Percentiles rank a stretch among this genome's conserved stretches.
Conservation (phyloP, 2,888 invertebrate genomes). For the Halictus quadricinctus region DNA sequence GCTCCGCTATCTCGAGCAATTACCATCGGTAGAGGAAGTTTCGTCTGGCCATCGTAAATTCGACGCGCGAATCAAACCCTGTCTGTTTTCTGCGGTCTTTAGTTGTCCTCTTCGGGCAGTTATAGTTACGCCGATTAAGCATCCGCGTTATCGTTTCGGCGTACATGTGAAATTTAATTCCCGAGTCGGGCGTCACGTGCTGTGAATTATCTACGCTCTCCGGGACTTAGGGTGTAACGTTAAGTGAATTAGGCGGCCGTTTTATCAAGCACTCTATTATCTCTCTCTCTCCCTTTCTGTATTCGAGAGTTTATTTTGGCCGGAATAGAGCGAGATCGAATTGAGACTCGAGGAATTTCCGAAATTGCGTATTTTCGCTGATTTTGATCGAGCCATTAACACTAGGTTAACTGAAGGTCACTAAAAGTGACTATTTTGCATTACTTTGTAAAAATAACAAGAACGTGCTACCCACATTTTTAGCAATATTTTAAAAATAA, state of each 20-base stretch:
- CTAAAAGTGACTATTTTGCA: too few relatives aligned
- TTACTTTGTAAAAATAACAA: too few relatives aligned
- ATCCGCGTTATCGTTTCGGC: background rate
- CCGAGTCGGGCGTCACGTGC: background rate
- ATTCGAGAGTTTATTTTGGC: background rate
- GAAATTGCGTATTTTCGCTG: background rate
- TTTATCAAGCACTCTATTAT: background rate
- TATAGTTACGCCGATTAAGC: background rate
- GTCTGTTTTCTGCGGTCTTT: background rate
- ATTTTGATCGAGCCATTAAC: too few relatives aligned
- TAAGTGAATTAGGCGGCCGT: background rate
- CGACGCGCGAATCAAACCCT: background rate
- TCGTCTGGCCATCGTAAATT: background rate
- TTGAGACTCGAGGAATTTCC: background rate
- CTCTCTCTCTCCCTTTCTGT: background rate
- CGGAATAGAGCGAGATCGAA: background rate
- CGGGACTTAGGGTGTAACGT: background rate
- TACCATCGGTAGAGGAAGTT: slow-evolving; percentile 22
- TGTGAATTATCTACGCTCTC: background rate
- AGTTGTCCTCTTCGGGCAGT: background rate
- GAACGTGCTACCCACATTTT: too few relatives aligned
- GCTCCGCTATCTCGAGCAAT: slow-evolving; percentile 15
- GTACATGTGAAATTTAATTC: background rate
- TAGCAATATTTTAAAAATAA: too few relatives aligned
- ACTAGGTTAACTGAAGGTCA: too few relatives aligned